A percentile compares a stretch with the other conserved stretches of the same genome.
phyloP scores from a whole-genome alignment of 2,113 vertebrate genomes.

The Craseonycteris thonglongyai region DNA sequence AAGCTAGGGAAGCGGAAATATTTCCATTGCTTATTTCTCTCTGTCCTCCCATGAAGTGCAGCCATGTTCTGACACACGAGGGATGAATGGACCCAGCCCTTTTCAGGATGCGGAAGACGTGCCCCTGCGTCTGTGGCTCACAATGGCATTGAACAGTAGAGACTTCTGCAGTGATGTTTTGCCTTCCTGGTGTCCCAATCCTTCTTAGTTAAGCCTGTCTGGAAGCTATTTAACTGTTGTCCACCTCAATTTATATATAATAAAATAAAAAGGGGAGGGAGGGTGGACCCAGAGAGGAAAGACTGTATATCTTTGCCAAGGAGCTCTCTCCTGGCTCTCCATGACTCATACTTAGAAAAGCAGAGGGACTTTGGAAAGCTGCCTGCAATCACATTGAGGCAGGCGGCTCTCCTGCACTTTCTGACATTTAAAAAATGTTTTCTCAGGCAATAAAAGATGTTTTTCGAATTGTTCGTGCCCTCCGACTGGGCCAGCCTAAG shows the following conservation, averaged over 20 bases:
- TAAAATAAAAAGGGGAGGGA: slow-evolving; percentile 12
- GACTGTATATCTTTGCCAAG: slow-evolving; percentile 31
- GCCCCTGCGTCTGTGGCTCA: slow-evolving; percentile 47
- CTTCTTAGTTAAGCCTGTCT: slow-evolving; percentile 63
- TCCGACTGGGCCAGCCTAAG: not conserved
- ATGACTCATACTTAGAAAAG: slow-evolving; percentile 54
- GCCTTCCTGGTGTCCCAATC: slow-evolving; percentile 59
- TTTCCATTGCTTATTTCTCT: not conserved
- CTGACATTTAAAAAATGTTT: slow-evolving; percentile 5
- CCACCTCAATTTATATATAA: slow-evolving; percentile 38
- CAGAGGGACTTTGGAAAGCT: slow-evolving; percentile 56
- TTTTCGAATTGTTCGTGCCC: slow-evolving; percentile 55
- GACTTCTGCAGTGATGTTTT: slow-evolving; percentile 56
- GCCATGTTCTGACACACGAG: not conserved
- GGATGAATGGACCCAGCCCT: not conserved
- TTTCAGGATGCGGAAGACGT: slow-evolving; percentile 63
- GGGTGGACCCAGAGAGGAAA: slow-evolving; percentile 53
- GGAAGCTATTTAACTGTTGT: slow-evolving; percentile 72
- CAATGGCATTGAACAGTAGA: slow-evolving; percentile 66
- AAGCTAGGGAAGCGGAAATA: not conserved
- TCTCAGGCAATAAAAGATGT: slow-evolving; percentile 50
- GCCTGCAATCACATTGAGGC: slow-evolving; percentile 28
- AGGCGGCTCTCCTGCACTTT: slow-evolving; percentile 43
- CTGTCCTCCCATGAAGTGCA: not conserved
- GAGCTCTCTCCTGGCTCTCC: slow-evolving; percentile 31